Evolutionary conservation across 2,797 vertebrate species (phyloP), one percentile per base, ranked within the genome.

Genomic region (Cephalopachus bancanus): DNA sequence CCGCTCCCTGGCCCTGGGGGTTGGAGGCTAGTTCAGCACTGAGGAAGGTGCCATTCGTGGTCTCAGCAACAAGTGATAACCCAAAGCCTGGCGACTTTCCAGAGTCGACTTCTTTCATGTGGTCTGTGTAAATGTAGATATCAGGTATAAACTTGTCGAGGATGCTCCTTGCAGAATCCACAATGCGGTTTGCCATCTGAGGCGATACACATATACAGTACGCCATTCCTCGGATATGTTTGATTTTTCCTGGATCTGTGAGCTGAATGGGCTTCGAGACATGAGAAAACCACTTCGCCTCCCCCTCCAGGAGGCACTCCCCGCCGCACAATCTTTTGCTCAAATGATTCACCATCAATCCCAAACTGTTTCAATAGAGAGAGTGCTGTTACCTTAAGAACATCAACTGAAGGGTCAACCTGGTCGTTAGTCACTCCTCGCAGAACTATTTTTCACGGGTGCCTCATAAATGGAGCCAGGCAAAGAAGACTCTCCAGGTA

Each of bases 1-100:
- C 96, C 10, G 98, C 88, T 62, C 99, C 99, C 93, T 99, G 99
- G 4, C 99, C 99, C 98, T 99, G 99, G 9, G 99, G 99, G 2
- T 98, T 99, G 76, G 99, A 99, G 7, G 99, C 98, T 97, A 99
- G 98, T 97, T 99, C 99, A 24, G 99, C 99, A 72, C 99, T 99
- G 19, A 99, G 99, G 96, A 99, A 98, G 76, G 98, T 98, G 9
- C 99, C 99, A 1, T 99, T 99, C 80, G 99, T 96, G 0, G 99
- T 99, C 98, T 99, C 99, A 4, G 99, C 99, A 91, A 99, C 99
- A 87, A 99, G 98, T 0, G 98, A 99, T 78, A 99, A 97, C 10
- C 99, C 99, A 95, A 99, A 99, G 62, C 99, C 99, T 0, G 99
- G 99, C 96, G 99, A 99, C 99, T 99, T 99, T 91, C 99, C 99